Base-by-base conservation (phyloP, 1,140 invertebrate genomes). In the Argopecten irradians region DNA sequence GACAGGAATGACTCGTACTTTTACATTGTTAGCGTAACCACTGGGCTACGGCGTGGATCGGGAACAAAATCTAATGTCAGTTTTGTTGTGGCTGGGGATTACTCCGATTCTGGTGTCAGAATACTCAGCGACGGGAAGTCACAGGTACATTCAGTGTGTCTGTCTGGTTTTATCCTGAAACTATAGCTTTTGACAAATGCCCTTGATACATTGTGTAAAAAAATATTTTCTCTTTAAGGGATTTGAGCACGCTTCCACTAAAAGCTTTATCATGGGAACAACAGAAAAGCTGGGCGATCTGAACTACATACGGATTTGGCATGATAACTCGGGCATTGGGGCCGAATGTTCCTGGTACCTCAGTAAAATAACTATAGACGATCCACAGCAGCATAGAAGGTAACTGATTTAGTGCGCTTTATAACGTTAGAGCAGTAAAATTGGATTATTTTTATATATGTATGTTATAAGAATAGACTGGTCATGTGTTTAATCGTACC, bases 201-300 rank as follows among this genome's bases (percentile, higher is more conserved):
- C 16, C 7, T 19, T 19, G 14, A 55, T 55, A 8, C 3, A 55
- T 19, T 55, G 5, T 46, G 13, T 16, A n/a, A n/a, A n/a, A n/a
- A n/a, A n/a, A 2, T 46, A 46, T 28, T n/a, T 28, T 71, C 28
- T 55, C 3, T 88, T 41, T 9, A 3, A 88, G 88, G 88, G 88
- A 19, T 88, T 88, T 82, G 34, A 36, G 9, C 34, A 82, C 5
- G 85, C 34, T 19, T 85, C 46, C 43, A 83, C 87, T n/a, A 71
- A 35, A 33, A 34, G 33, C 34, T 87, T 87, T 22, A 32, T 96
- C 7, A 95, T 96, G 95, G 92, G 95, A n/a, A 94, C 93, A 7
- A 93, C 93, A 82, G 93, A 95, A 86, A 92, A 93, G 46, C 89
- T 95, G 0, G 94, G 94, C 9, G 90, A 92, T 35, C 85, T 94